These are phyloP conservation scores for Cephus rjabovi DNA, from an alignment of 2,888 invertebrate genomes.

Conservation along the genomic window DNA sequence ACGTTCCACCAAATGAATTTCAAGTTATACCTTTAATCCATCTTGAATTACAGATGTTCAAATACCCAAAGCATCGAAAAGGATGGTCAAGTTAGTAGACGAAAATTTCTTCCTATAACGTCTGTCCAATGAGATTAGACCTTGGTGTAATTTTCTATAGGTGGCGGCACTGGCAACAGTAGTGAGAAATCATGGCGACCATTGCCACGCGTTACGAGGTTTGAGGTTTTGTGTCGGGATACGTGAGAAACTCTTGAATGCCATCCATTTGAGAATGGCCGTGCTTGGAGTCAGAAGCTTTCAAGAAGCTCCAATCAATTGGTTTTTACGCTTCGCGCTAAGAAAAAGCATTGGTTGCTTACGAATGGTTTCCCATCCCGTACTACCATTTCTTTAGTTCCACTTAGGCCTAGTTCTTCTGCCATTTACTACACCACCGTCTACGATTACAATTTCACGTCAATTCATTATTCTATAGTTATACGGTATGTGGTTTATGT, in stretches of 20 bases:
- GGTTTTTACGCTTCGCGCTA: conserved; percentile 3
- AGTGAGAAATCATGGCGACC: background rate
- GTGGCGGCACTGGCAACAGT: background rate
- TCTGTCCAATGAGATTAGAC: background rate
- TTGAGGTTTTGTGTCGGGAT: background rate
- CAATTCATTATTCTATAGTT: background rate
- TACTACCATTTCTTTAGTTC: conserved; percentile 31
- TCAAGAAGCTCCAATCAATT: conserved; percentile 10
- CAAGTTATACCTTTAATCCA: background rate
- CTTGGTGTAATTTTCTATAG: background rate
- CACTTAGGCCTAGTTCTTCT: background rate
- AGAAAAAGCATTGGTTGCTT: background rate
- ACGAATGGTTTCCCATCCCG: background rate
- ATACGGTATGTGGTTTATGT: background rate
- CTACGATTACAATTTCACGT: background rate
- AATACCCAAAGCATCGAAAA: background rate
- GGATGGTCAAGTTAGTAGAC: background rate
- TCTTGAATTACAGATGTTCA: background rate
- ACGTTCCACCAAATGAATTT: background rate
- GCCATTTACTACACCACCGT: background rate
- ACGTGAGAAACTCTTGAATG: background rate
- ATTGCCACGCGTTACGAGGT: background rate
- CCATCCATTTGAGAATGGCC: background rate
- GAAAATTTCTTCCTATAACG: background rate
- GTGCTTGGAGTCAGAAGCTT: background rate